Conservation (phyloP, 2,797 vertebrate species). For the Sciurus vulgaris region DNA sequence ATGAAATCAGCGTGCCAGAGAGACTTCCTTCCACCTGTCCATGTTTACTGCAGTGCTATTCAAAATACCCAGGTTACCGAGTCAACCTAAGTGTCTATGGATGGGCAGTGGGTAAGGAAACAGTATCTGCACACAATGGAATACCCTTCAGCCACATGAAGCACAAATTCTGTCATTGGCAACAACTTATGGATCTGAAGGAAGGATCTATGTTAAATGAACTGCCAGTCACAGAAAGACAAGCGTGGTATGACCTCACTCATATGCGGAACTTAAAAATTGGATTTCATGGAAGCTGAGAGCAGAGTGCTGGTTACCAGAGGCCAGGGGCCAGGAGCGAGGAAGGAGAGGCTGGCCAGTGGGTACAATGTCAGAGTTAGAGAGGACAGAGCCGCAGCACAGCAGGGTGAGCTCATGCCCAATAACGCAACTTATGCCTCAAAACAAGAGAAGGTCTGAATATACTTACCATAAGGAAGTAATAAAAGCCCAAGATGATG, state of each 20-base stretch:
- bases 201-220: not conserved
- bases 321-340: not conserved
- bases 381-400: not conserved
- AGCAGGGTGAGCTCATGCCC: not conserved
- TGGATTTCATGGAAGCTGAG: not conserved
- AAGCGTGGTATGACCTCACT: not conserved
- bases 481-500: not conserved
- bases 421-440: not conserved
- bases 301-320: not conserved
- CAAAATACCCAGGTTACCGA: not conserved
- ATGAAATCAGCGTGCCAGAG: not conserved
- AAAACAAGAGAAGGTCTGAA: not conserved
- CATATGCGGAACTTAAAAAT: not conserved
- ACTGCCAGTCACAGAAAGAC: not conserved
- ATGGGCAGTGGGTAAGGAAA: not conserved
- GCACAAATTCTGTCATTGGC: not conserved
- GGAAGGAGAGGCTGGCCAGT: not conserved
- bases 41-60: not conserved
- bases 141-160: not conserved
- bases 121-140: not conserved
- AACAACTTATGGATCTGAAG: not conserved
- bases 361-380: not conserved
- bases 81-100: not conserved
- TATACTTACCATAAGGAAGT: not conserved
- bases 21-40: not conserved